A percentile compares a stretch with the other conserved stretches of the same genome.
phyloP scores from a whole-genome alignment of 92 coral and sea anemone species.

The Palythoa caribaeorum region DNA sequence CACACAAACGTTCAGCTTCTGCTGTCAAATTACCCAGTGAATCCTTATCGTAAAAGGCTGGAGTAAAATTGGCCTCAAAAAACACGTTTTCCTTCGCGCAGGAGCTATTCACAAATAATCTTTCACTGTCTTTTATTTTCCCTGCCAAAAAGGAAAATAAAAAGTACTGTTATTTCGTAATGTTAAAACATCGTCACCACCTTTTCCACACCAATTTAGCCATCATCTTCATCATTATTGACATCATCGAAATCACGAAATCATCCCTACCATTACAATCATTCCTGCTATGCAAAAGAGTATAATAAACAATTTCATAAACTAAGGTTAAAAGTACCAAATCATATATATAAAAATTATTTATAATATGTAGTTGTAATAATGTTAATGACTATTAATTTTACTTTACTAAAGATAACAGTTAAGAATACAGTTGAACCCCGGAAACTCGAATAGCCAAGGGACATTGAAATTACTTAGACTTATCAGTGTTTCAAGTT shows the following conservation, averaged over 20 bases:
- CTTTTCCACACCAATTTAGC: neutral
- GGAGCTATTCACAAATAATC: conserved; percentile 60
- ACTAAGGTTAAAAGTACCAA: too few relatives aligned
- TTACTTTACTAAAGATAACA: too few relatives aligned
- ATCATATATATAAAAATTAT: too few relatives aligned
- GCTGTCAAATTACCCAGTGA: conserved; percentile 22
- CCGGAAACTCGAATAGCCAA: too few relatives aligned
- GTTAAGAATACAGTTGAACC: too few relatives aligned
- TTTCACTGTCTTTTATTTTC: conserved; percentile 66
- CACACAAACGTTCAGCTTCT: conserved; percentile 43
- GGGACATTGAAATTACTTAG: too few relatives aligned
- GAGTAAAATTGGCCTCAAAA: conserved; percentile 65
- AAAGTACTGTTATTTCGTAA: neutral
- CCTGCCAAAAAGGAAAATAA: conserved; percentile 50
- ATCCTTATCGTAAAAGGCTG: conserved; percentile 56
- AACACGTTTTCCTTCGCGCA: conserved; percentile 70
- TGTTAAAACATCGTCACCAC: neutral
- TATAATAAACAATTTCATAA: too few relatives aligned
- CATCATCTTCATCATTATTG: neutral
- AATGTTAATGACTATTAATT: too few relatives aligned
- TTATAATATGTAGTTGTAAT: too few relatives aligned
- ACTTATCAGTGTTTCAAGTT: too few relatives aligned
- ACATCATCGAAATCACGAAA: neutral
- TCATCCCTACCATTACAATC: neutral
- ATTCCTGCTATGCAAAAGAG: neutral